These are phyloP conservation scores for Zaprionus tsacasi DNA, from an alignment of 1,140 invertebrate species.

Conservation along the genomic window DNA sequence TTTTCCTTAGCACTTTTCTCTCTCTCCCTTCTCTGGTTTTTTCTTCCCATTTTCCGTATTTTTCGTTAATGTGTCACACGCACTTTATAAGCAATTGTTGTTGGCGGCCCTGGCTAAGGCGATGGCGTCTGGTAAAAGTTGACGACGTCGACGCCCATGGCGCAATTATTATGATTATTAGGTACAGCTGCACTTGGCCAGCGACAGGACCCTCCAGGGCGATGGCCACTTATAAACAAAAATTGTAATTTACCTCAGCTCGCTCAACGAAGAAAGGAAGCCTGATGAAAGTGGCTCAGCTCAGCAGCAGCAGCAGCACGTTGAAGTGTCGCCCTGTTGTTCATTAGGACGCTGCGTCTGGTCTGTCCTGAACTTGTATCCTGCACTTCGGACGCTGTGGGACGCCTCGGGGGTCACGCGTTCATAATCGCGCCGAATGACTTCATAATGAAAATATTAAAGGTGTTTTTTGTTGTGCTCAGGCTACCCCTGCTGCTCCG, in stretches of 20 bases:
- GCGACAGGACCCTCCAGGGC: slow-evolving; percentile 50
- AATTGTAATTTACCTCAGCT: slow-evolving; percentile 78
- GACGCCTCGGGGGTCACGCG: slow-evolving; percentile 77
- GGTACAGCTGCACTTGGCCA: slow-evolving; percentile 77
- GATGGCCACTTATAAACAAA: slow-evolving; percentile 76
- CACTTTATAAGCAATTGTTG: slow-evolving; percentile 82
- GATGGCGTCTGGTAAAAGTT: slow-evolving; percentile 78
- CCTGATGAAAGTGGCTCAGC: slow-evolving; percentile 29
- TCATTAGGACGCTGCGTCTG: slow-evolving; percentile 58
- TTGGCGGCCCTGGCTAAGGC: slow-evolving; percentile 25
- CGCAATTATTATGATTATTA: slow-evolving; percentile 83
- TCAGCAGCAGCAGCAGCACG: slow-evolving; percentile 12
- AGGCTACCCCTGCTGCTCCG: too few relatives aligned
- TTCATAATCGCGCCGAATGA: slow-evolving; percentile 81
- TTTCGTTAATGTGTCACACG: slow-evolving; percentile 80
- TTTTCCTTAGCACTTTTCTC: slow-evolving; percentile 58
- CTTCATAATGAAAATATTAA: slow-evolving; percentile 83
- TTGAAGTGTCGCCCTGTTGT: slow-evolving; percentile 51
- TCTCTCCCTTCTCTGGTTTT: slow-evolving; percentile 5
- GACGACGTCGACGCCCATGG: slow-evolving; percentile 78
- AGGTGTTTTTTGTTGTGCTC: slow-evolving; percentile 73
- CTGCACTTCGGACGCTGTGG: slow-evolving; percentile 52
- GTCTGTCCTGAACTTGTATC: slow-evolving; percentile 21
- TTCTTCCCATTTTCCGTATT: slow-evolving; percentile 38
- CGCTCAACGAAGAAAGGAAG: not conserved